A percentile compares a stretch with the other conserved stretches of the same genome.
Conservation (phyloP, 2,113 vertebrate genomes). For the Anguilla japonica region DNA sequence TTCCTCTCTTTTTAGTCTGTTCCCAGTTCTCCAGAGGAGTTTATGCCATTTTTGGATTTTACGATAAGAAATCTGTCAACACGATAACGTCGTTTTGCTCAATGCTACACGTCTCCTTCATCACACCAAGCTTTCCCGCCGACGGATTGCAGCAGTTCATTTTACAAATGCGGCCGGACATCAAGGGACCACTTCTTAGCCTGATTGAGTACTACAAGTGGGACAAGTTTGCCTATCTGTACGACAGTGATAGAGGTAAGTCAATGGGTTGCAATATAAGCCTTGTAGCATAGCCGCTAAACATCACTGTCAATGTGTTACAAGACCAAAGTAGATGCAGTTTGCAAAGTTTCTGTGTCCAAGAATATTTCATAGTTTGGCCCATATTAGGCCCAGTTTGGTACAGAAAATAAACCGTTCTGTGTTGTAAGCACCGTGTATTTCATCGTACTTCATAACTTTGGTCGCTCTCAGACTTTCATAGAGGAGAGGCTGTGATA, state of each 20-base stretch:
- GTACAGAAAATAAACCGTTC: background rate
- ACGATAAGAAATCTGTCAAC: conserved; percentile 98
- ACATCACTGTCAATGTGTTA: background rate
- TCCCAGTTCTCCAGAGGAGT: conserved; percentile 98
- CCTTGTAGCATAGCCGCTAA: background rate
- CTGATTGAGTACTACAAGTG: conserved; percentile 97
- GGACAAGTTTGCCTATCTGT: conserved; percentile 96
- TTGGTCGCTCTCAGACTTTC: background rate
- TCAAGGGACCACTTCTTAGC: conserved; percentile 93
- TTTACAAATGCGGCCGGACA: conserved; percentile 96
- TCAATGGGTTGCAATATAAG: background rate
- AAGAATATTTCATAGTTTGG: background rate
- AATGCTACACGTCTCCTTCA: conserved; percentile 95
- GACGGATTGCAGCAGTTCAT: conserved; percentile 95
- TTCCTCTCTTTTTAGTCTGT: conserved; percentile 75
- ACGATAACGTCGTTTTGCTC: conserved; percentile 98
- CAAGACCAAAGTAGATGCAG: background rate
- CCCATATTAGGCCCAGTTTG: background rate
- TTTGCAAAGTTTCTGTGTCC: background rate
- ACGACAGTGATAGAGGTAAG: conserved; percentile 94
- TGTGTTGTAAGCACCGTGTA: background rate
- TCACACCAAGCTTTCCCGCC: conserved; percentile 95
- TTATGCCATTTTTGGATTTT: conserved; percentile 98
- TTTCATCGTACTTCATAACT: background rate
- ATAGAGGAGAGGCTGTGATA: background rate